Conservation (phyloP, 2,888 invertebrate genomes). For the Ypsolopha scabrella region DNA sequence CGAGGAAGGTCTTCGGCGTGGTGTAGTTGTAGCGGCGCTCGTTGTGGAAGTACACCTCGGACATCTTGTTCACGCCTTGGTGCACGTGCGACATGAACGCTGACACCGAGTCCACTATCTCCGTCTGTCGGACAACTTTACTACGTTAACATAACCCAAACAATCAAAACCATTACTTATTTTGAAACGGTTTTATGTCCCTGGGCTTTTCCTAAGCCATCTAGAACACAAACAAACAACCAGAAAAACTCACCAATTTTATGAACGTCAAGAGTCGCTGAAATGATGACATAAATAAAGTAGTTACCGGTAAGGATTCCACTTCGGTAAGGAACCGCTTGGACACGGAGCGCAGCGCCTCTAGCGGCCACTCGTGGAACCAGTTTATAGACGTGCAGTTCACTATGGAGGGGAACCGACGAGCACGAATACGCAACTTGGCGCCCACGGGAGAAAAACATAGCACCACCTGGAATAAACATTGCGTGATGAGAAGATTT, state of each 20-base stretch:
- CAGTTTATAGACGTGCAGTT: conserved; percentile 95
- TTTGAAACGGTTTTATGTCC: too few relatives aligned
- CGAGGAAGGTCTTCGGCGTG: conserved; percentile 95
- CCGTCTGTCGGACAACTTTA: conserved; percentile 40
- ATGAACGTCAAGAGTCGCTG: too few relatives aligned
- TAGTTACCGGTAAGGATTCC: conserved; percentile 75
- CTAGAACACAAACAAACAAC: too few relatives aligned
- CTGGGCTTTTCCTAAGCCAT: not conserved
- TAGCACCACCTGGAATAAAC: conserved; percentile 72
- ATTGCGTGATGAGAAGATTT: too few relatives aligned
- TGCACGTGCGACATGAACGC: conserved; percentile 94
- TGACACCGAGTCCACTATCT: conserved; percentile 76
- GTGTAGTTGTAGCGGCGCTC: conserved; percentile 95
- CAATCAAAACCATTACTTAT: too few relatives aligned
- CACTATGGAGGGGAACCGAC: conserved; percentile 94
- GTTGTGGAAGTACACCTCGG: conserved; percentile 81
- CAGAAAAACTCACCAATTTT: too few relatives aligned
- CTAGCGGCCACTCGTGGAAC: conserved; percentile 97
- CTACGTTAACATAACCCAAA: not conserved
- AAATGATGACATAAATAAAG: not conserved
- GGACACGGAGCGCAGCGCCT: conserved; percentile 92
- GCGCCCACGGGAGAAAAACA: conserved; percentile 97
- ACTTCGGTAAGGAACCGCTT: conserved; percentile 84
- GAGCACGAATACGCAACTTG: conserved; percentile 84
- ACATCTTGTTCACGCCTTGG: conserved; percentile 88